These are phyloP conservation scores for Tetranychus piercei DNA, from an alignment of 2,888 invertebrate species.

Conservation along the genomic window DNA sequence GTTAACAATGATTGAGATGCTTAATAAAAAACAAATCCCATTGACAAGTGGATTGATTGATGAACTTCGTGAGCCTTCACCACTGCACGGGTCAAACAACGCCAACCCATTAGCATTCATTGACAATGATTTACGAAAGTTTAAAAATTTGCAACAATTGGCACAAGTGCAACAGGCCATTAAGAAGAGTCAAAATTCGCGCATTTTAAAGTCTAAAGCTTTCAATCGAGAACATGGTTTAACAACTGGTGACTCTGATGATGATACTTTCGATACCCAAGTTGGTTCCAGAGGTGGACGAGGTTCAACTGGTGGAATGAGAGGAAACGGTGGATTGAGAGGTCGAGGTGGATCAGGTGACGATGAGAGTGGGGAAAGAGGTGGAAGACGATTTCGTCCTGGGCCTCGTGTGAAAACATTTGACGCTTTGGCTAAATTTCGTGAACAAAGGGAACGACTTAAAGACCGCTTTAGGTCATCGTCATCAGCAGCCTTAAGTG, in stretches of 20 bases:
- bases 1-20: neutral
- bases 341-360: neutral
- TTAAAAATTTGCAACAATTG: neutral
- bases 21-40: slow-evolving; percentile 6
- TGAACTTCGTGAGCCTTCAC: neutral
- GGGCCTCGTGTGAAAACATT: neutral
- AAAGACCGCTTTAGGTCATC: neutral
- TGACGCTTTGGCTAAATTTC: neutral
- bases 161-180: neutral
- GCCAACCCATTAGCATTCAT: neutral
- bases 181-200: neutral
- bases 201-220: neutral
- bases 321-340: neutral
- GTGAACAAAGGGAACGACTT: neutral
- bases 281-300: too few relatives aligned
- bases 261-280: too few relatives aligned
- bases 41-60: neutral
- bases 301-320: too few relatives aligned
- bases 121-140: neutral
- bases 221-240: too few relatives aligned
- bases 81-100: neutral
- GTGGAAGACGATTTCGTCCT: slow-evolving; percentile 1
- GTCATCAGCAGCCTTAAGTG: neutral
- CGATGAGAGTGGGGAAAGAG: neutral
- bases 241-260: too few relatives aligned